Evolutionary conservation across 2,113 vertebrate genomes (phyloP).

Genomic region (Elgaria multicarinata): DNA sequence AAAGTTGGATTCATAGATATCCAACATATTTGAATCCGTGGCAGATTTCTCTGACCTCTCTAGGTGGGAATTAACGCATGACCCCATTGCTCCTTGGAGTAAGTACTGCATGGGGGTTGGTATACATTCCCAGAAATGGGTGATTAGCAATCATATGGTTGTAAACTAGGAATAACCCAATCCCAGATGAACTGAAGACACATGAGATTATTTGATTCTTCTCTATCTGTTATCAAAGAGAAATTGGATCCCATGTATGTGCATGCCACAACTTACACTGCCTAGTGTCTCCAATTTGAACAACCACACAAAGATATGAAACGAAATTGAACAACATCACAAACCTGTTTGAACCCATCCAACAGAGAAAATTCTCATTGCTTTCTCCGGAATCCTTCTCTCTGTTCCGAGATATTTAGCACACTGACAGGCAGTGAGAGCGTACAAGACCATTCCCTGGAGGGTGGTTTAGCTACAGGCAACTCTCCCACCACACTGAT

Average conservation of each 20-base stretch:
- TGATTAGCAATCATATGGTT: background rate
- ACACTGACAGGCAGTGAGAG: background rate
- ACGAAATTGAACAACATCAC: background rate
- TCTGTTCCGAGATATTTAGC: background rate
- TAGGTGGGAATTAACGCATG: background rate
- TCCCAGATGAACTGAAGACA: background rate
- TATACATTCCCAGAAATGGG: background rate
- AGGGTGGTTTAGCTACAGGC: background rate
- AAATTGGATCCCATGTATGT: background rate
- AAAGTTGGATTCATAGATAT: too few relatives aligned
- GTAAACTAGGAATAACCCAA: background rate
- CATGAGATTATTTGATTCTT: background rate
- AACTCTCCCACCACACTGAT: background rate
- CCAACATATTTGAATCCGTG: too few relatives aligned
- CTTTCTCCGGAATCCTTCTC: background rate
- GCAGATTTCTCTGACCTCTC: too few relatives aligned
- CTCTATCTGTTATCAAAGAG: background rate
- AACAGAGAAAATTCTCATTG: fast-evolving
- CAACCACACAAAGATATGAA: background rate
- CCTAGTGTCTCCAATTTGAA: background rate
- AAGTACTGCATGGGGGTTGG: background rate
- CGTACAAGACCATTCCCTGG: background rate
- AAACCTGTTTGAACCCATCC: too few relatives aligned
- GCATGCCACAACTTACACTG: background rate
- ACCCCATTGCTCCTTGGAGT: background rate